Evolutionary conservation across 2,113 vertebrate species (phyloP).

Genomic region (Perognathus longimembris): DNA sequence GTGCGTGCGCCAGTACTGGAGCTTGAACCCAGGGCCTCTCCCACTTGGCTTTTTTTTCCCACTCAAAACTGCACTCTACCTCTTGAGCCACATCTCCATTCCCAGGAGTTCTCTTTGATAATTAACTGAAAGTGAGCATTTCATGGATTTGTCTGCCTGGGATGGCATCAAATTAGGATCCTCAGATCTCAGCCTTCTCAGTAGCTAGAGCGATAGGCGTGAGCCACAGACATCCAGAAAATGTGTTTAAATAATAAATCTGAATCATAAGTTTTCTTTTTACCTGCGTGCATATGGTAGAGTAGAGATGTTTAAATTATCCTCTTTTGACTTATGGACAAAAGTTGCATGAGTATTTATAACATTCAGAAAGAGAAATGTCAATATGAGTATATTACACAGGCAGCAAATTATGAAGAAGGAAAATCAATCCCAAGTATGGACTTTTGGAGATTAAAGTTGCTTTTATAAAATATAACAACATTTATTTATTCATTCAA

Average conservation of each 20-base stretch:
- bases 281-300: neutral
- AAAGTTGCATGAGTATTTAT: constrained; percentile 61
- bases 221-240: neutral
- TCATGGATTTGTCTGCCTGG: too few species aligned
- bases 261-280: constrained; percentile 16
- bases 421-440: constrained; percentile 40
- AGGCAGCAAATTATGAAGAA: constrained; percentile 53
- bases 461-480: constrained; percentile 34
- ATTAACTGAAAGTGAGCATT: too few species aligned
- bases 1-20: too few species aligned
- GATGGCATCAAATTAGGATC: too few species aligned
- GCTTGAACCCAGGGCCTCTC: too few species aligned
- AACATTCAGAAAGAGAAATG: constrained; percentile 68
- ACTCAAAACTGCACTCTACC: too few species aligned
- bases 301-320: constrained; percentile 49
- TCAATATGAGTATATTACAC: constrained; percentile 57
- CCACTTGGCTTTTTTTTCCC: too few species aligned
- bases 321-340: constrained; percentile 26
- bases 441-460: constrained; percentile 51
- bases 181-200: too few species aligned
- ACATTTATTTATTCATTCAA: constrained; percentile 9
- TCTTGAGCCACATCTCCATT: too few species aligned
- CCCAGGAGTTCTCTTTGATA: too few species aligned
- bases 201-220: too few species aligned
- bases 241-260: constrained; percentile 56